A percentile compares a stretch with the other conserved stretches of the same genome.
These are phyloP conservation scores for Daktulosphaira vitifoliae DNA, from an alignment of 1,140 invertebrate species.

Conservation along the genomic window DNA sequence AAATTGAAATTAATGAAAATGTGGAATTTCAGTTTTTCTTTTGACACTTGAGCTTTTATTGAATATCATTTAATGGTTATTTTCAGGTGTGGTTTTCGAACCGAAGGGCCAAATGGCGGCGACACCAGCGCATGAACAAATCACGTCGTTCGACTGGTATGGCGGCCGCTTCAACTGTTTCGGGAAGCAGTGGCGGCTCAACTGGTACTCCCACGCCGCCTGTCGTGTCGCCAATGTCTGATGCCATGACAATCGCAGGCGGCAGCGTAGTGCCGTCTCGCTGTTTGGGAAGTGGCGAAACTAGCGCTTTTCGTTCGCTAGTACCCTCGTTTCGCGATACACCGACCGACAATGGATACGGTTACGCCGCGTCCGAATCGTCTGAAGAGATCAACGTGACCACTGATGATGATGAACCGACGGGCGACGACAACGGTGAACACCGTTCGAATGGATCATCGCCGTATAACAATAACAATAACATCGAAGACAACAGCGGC, in stretches of 20 bases:
- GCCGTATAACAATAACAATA: slow-evolving; percentile 3
- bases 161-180: slow-evolving; percentile 45
- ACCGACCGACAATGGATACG: slow-evolving; percentile 22
- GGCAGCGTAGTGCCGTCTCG: slow-evolving; percentile 49
- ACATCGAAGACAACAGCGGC: neutral
- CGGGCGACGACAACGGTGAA: neutral
- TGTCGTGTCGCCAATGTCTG: slow-evolving; percentile 43
- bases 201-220: slow-evolving; percentile 44
- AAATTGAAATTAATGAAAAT: no score
- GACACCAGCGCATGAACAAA: slow-evolving; percentile 88
- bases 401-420: slow-evolving; percentile 38
- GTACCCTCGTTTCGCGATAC: neutral
- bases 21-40: no score
- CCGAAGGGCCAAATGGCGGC: slow-evolving; percentile 94
- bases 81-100: slow-evolving; percentile 95
- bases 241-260: slow-evolving; percentile 78
- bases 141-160: slow-evolving; percentile 45
- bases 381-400: slow-evolving; percentile 42
- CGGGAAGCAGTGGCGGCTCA: slow-evolving; percentile 48
- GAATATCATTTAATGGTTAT: slow-evolving; percentile 42
- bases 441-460: neutral
- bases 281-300: slow-evolving; percentile 66
- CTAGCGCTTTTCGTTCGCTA: slow-evolving; percentile 71
- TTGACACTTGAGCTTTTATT: no score
- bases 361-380: slow-evolving; percentile 38